Evolutionary conservation across 1,140 invertebrate genomes (phyloP).

Genomic region (Latrodectus geometricus): DNA sequence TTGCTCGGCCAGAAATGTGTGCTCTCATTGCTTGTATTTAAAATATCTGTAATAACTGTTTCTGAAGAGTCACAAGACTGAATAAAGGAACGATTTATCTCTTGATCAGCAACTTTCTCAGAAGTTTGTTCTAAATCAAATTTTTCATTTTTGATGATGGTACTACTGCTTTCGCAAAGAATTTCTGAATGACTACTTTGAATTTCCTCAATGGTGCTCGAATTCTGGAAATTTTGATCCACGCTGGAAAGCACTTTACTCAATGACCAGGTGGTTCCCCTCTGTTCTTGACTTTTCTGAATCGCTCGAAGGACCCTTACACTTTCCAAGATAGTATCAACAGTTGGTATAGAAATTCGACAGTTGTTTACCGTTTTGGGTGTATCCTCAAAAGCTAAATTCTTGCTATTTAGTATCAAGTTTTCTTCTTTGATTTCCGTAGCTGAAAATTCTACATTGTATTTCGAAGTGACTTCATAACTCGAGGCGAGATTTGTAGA

Average conservation of each 20-base stretch:
- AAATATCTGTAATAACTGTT: not conserved
- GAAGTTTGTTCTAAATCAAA: too few species aligned
- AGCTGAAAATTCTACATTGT: not conserved
- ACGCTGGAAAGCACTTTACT: not conserved
- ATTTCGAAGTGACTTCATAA: not conserved
- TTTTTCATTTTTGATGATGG: too few species aligned
- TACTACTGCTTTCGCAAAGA: too few species aligned
- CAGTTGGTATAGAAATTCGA: conserved; percentile 36
- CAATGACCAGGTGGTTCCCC: conserved; percentile 28
- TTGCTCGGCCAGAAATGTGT: not conserved
- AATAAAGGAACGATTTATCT: too few species aligned
- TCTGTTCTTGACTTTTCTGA: conserved; percentile 52
- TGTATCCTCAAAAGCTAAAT: not conserved
- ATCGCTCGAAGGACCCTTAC: conserved; percentile 45
- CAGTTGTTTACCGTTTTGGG: not conserved
- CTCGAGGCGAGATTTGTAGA: not conserved
- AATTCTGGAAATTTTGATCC: not conserved
- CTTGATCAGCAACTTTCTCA: too few species aligned
- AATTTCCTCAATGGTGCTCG: not conserved
- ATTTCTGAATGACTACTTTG: not conserved
- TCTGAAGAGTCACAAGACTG: not conserved
- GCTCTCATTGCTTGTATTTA: not conserved
- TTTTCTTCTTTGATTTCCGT: not conserved
- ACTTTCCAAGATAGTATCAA: conserved; percentile 50
- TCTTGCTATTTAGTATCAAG: not conserved